Base-by-base conservation (phyloP, 2,888 invertebrate species). In the Cetonia aurata region DNA sequence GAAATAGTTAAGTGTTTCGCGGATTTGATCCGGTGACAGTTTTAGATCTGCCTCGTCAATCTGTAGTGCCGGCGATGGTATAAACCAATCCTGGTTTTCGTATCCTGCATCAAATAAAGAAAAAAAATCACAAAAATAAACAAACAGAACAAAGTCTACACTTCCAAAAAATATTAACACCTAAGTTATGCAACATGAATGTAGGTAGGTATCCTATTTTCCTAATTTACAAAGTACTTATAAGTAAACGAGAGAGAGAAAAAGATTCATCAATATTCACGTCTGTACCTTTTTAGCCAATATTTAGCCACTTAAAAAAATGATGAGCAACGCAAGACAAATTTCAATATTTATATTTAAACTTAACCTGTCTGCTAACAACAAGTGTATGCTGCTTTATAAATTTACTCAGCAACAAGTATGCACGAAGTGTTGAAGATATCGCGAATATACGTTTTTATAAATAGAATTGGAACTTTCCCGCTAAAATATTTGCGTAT, bases 1-100 rank as follows among this genome's bases (percentile, higher is more conserved):
- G 87, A 98, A 98, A 88, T 98, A 98, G 89, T 97, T 96, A 80
- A 98, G 92, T 70, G 96, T 96, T 87, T 97, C 96, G 85, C 96
- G 93, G 86, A 96, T 95, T 88, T 96, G 96, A 85, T 96, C 96
- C 88, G 95, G 94, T 70, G 96, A 95, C 76, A 98, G 88, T 80
- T 92, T 93, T 79, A 93, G 88, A 80, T 94, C 93, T 77, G 89
- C 89, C 81, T 92, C 88, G 80, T 87, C 85, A 77, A 92, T 86
- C 77, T 91, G 90, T 76, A 96, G 87, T 74, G 95, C 94, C 74
- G 96, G 96, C 73, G 94, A 91, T 68, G 96, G 96, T 79, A 97
- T 93, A 85, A 91, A 96, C 96, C 96, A 96, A 87, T 96, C 94
- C 82, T 93, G 91, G 88, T 96, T 94, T 85, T 94, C 93, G 92